Evolutionary conservation across 2,113 vertebrate genomes (phyloP), one percentile per base, ranked within the genome.

Genomic region (Apodemus speciosus): DNA sequence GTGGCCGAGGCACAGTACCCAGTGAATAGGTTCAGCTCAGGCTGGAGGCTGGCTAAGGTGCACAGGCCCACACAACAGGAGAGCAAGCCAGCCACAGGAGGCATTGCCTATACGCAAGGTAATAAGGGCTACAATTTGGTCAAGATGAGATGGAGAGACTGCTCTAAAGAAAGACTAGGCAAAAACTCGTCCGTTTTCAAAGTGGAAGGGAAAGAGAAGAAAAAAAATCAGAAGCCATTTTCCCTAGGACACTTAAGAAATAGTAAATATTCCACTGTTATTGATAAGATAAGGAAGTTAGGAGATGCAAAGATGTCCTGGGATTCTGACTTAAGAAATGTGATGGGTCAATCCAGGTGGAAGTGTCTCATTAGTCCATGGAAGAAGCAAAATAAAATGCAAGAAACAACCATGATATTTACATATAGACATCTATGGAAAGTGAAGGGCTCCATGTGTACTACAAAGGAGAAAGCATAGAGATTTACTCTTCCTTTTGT

Each of bases 301-400:
- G 43, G 6, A 80, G n/a, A 15, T 68, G 58, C 49, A 79, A 64
- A 93, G 32, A 88, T 21, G 23, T 2, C 9, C 46, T 23, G 68
- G n/a, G 49, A 49, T 76, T 84, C 32, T 18, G 27, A 68, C 68
- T 64, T 83, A 46, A n/a, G 60, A 88, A 84, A 79, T 73, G 35
- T 38, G 85, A 95, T 71, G 27, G 25, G 2, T 46, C 27, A 95
- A 0, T 68, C 15, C 79, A 94, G 30, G 13, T 71, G 15, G 27
- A 84, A n/a, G 13, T 40, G 8, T 90, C 72, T 20, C 38, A 9
- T 13, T 77, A 40, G n/a, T 30, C 53, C 10, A 1, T 7, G 43
- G 13, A 94, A 68, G 16, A 90, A 20, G 2, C 73, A 35, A 92
- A 93, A 66, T 25, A 69, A 87, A 95, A 66, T 11, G 77, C 43